phyloP scores from a whole-genome alignment of 2,797 vertebrate species.

The Buceros bicornis region DNA sequence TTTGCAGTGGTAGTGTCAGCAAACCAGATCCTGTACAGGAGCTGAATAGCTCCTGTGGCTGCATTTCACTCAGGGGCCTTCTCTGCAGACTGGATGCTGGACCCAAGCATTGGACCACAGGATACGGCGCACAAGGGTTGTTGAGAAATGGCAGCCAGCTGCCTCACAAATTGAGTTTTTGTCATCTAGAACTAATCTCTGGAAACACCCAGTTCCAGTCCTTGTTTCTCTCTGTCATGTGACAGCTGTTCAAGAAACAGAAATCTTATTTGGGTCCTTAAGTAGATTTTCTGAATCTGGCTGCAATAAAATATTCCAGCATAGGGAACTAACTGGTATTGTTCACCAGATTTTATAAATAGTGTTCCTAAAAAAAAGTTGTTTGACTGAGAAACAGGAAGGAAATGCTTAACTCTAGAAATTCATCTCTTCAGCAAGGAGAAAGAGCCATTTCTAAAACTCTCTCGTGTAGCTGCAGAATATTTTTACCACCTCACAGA shows the following conservation, averaged over 20 bases:
- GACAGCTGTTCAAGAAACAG: not conserved
- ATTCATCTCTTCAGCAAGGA: not conserved
- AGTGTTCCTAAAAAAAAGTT: not conserved
- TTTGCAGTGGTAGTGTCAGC: not conserved
- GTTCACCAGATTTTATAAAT: not conserved
- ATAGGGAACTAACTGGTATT: not conserved
- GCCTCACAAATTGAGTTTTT: not conserved
- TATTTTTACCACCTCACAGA: not conserved
- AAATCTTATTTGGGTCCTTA: not conserved
- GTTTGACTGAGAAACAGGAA: constrained; percentile 1
- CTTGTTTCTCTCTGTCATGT: not conserved
- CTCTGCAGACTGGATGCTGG: not conserved
- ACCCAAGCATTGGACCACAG: not conserved
- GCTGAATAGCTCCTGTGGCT: not conserved
- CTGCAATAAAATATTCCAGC: not conserved
- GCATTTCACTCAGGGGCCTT: not conserved
- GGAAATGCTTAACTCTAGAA: not conserved
- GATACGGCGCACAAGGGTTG: too few relatives aligned
- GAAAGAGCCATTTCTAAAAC: not conserved
- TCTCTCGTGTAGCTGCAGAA: not conserved
- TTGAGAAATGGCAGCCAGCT: not conserved
- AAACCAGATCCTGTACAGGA: not conserved
- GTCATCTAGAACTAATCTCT: not conserved
- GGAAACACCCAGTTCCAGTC: not conserved
- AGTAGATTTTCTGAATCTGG: not conserved